Conservation (phyloP, 2,888 invertebrate species). For the Coenonympha arcania region DNA sequence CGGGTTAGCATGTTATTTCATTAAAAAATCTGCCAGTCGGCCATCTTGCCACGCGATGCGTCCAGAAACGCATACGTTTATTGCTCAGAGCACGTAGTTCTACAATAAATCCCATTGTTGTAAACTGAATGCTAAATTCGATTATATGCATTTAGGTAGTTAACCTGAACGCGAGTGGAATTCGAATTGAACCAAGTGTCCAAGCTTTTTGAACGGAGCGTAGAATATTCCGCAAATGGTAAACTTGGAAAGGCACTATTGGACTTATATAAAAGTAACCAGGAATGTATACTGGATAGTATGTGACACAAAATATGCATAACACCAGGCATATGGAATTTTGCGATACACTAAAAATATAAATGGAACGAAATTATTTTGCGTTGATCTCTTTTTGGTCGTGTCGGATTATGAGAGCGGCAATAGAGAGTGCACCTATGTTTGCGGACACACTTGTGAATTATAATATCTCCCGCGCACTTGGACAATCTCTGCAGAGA, state of each 20-base stretch:
- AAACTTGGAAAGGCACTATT: constrained; percentile 11
- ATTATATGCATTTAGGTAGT: constrained; percentile 67
- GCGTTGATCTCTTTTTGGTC: too few species aligned
- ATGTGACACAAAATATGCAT: too few species aligned
- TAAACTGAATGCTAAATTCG: constrained; percentile 60
- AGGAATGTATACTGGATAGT: constrained; percentile 7
- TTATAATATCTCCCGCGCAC: too few species aligned
- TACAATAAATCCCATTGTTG: constrained; percentile 68
- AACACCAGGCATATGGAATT: too few species aligned
- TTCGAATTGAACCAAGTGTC: constrained; percentile 44
- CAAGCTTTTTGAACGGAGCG: constrained; percentile 30
- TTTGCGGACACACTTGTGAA: too few species aligned
- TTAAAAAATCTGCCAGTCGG: constrained; percentile 39
- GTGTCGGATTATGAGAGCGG: too few species aligned
- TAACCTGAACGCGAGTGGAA: constrained; percentile 53
- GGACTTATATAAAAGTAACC: constrained; percentile 2
- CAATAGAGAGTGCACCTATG: too few species aligned
- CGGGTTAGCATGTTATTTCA: background rate
- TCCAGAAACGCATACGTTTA: constrained; percentile 45
- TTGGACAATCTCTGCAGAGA: too few species aligned
- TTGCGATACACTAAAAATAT: too few species aligned
- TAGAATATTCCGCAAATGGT: constrained; percentile 27
- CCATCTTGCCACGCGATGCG: constrained; percentile 61
- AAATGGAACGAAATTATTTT: too few species aligned
- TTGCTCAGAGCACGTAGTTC: constrained; percentile 61